Conservation (phyloP, 2,113 vertebrate species). For the Xenus cinereus region DNA sequence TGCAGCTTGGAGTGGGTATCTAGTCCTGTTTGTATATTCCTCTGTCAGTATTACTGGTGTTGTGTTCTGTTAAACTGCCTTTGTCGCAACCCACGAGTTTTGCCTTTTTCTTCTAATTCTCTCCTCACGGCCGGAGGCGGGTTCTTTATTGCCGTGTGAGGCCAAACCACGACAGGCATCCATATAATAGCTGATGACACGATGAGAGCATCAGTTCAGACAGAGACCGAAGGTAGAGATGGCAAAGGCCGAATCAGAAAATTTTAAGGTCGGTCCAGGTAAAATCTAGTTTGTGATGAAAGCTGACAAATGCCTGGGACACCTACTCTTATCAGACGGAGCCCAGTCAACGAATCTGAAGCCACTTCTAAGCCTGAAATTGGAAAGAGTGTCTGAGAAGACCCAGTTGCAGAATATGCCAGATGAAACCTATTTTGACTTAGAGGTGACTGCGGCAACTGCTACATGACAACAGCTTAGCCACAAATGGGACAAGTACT, state of each 20-base stretch:
- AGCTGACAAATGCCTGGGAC: not conserved
- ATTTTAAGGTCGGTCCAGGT: not conserved
- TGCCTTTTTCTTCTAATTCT: no score
- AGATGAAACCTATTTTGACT: not conserved
- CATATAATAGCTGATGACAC: not conserved
- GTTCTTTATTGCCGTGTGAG: no score
- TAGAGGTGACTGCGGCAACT: not conserved
- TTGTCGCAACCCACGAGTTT: no score
- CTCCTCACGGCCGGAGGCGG: no score
- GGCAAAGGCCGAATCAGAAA: not conserved
- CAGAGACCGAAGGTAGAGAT: not conserved
- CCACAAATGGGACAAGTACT: not conserved
- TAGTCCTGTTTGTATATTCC: no score
- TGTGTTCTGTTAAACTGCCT: no score
- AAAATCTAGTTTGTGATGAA: not conserved
- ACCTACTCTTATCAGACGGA: not conserved
- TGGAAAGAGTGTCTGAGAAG: not conserved
- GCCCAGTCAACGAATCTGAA: not conserved
- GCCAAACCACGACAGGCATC: no score
- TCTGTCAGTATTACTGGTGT: no score
- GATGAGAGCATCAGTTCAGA: not conserved
- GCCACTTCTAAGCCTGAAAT: not conserved
- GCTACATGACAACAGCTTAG: not conserved
- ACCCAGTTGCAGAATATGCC: not conserved
- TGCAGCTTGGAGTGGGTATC: no score